A percentile compares a stretch with the other conserved stretches of the same genome.
Conservation (phyloP, 2,113 vertebrate species). For the Sphyrna mokarran region DNA sequence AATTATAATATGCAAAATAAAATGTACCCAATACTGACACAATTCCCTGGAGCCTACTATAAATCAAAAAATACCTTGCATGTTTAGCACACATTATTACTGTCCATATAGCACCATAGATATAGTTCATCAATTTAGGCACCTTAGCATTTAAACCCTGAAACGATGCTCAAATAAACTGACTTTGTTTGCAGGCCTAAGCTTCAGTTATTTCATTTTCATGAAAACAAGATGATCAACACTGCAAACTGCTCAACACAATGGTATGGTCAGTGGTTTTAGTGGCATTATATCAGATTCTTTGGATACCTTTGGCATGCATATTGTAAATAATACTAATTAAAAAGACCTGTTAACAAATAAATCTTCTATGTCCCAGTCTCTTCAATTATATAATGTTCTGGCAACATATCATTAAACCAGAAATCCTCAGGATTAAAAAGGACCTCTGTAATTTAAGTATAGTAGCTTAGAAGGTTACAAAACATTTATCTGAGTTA, state of each 20-base stretch:
- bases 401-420: not conserved
- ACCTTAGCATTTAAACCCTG: not conserved
- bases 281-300: not conserved
- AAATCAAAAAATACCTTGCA: not conserved
- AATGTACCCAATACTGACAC: not conserved
- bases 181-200: not conserved
- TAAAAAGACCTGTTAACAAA: not conserved
- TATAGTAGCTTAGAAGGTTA: not conserved
- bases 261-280: not conserved
- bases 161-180: not conserved
- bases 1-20: not conserved
- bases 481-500: not conserved
- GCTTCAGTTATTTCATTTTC: not conserved
- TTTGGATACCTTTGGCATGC: not conserved
- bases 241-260: not conserved
- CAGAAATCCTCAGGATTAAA: not conserved
- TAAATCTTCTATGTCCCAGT: not conserved
- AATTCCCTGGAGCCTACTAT: not conserved
- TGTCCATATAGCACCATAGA: not conserved
- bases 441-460: not conserved
- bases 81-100: not conserved
- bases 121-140: not conserved
- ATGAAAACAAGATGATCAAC: not conserved
- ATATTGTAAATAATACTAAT: not conserved
- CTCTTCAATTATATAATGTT: not conserved